Percentiles rank a stretch among this genome's conserved stretches.
Evolutionary conservation across 2,113 vertebrate genomes (phyloP).

Genomic region (Aythya baeri): DNA sequence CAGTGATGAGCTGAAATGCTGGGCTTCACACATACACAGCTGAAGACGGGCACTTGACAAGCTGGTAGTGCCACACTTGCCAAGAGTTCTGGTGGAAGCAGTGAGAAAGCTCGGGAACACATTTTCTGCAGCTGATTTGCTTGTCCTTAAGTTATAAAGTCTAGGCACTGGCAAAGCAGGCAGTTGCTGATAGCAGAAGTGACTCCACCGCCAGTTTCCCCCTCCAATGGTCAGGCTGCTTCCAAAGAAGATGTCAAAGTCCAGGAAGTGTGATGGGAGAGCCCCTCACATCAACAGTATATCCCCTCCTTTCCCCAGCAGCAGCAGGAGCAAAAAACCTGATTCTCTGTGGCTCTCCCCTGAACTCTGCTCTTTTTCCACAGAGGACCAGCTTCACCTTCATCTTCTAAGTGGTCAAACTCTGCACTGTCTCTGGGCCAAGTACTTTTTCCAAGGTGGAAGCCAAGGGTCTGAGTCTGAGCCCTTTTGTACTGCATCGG

Average conservation of each 20-base stretch:
- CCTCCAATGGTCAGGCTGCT: background rate
- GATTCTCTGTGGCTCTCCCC: background rate
- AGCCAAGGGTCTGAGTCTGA: background rate
- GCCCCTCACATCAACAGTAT: background rate
- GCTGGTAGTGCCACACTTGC: background rate
- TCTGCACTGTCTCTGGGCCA: rapidly evolving
- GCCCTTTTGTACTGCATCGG: rapidly evolving
- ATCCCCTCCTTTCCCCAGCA: background rate
- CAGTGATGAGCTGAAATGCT: background rate
- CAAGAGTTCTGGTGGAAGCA: background rate
- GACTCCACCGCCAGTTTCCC: background rate
- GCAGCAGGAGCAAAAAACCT: background rate
- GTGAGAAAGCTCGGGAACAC: background rate
- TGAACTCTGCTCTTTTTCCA: background rate
- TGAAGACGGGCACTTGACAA: background rate
- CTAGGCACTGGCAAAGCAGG: background rate
- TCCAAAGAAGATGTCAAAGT: background rate
- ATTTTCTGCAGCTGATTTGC: background rate
- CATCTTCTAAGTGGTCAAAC: background rate
- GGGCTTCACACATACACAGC: background rate
- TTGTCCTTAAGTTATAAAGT: background rate
- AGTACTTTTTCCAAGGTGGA: background rate
- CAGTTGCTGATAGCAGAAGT: background rate
- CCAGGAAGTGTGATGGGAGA: background rate
- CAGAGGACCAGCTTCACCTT: background rate